Base-by-base conservation (phyloP, 1,140 invertebrate genomes). In the Agrilus planipennis region DNA sequence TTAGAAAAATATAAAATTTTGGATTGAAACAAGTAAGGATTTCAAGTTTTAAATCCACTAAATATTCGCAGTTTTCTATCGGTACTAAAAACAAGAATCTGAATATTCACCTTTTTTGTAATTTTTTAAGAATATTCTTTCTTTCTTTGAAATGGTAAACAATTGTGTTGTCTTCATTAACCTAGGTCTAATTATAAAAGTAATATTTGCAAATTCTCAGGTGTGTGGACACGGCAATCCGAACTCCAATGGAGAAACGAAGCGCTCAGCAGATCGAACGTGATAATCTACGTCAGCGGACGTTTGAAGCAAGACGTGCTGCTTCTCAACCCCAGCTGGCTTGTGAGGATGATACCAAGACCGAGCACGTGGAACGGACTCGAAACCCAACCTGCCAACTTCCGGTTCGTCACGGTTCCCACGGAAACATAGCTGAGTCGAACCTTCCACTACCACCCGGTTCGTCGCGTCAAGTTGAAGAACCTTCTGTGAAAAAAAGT, bases 251-350 rank as follows among this genome's bases (percentile, higher is more conserved):
- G 0, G 45, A 58, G 35, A 42, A 51, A 32, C 57, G 71, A 54
- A 73, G 70, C 52, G 69, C 70, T 28, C 71, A 73, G 54, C 71
- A 73, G 51, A 50, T 75, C 29, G 70, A 73, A 54, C 55, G 72
- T 49, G 72, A 75, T 51, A 69, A 68, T 45, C 37, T 60, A 17
- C 54, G 68, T 47, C 68, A 70, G 51, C 60, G 64, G 54, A 70
- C 65, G 30, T 64, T 73, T 29, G 71, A 73, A 54, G 64, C 68
- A 2, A 55, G 70, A 49, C 57, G 71, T 44, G 72, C 76, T 2
- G 64, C 70, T 1, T 80, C 78, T 1, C 78, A 80, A 42, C 78
- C 77, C 5, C 77, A 81, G 38, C 56, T 79, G 7, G 65, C 72
- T 10, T 72, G 72, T 38, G 76, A 72, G 23, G 68, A 70, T 28